Base-by-base conservation (phyloP, 2,797 vertebrate genomes). In the Fistularia tabacaria region DNA sequence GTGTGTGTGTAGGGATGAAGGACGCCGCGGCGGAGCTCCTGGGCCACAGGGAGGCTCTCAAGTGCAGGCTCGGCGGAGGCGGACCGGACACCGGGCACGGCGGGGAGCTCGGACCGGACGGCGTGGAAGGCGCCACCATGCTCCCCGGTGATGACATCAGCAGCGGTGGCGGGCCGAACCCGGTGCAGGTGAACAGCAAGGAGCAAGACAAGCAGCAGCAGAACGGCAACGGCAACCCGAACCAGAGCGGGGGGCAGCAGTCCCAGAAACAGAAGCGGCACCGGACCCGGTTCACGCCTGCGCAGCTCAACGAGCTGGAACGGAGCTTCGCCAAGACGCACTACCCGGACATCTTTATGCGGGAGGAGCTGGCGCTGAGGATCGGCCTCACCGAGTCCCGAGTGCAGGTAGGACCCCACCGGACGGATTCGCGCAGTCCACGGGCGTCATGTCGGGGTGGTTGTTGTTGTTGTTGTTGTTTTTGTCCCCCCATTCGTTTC, bases 301-400 rank as follows among this genome's bases (percentile, higher is more conserved):
- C 96, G 11, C 96, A 98, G 83, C 94, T 98, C 73, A 98, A 98
- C 85, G 96, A 98, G 81, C 80, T 98, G 82, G 96, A 98, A 90
- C 85, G 96, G 64, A 98, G 95, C 91, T 98, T 98, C 90, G 96
- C 96, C 80, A 98, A 98, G 76, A 98, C 96, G 48, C 96, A 98
- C 89, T 98, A 98, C 77, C 96, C 96, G 0, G 96, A 98, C 74
- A 98, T 98, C 92, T 98, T 98, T 87, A 98, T 98, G 96, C 88
- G 96, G 4, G 96, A 98, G 77, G 96, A 98, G 82, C 89, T 98
- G 87, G 96, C 96, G 45, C 88, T 98, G 76, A 89, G 96, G 65
- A 94, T 98, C 86, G 96, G 94, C 55, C 93, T 98, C 79, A 98
- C 96, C n/a, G 96, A 98, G 86, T 97, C 94, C 73, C 88, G 95